phyloP scores from a whole-genome alignment of 2,113 vertebrate genomes.

The Silurus asotus region DNA sequence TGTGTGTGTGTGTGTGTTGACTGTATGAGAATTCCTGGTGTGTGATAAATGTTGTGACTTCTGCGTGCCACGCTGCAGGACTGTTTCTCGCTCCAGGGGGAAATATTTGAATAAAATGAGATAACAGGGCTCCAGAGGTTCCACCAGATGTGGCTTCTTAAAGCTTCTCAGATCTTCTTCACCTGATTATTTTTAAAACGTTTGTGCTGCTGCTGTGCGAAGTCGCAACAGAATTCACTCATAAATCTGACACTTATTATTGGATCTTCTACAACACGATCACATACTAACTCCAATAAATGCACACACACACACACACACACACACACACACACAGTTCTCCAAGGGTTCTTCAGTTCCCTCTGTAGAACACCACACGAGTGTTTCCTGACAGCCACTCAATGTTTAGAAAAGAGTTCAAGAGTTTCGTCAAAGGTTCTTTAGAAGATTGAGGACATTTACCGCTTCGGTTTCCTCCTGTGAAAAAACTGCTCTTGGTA shows the following conservation, averaged over 20 bases:
- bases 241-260: background rate
- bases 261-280: background rate
- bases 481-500: background rate
- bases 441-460: background rate
- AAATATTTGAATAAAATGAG: slow-evolving; percentile 26
- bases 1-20: background rate
- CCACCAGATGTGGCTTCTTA: slow-evolving; percentile 12
- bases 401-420: no score
- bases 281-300: background rate
- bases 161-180: slow-evolving; percentile 4
- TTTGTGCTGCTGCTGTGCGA: no score
- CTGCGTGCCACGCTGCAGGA: background rate
- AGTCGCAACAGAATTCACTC: background rate
- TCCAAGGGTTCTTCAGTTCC: background rate
- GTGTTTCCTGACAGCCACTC: no score
- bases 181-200: background rate
- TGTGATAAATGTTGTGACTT: background rate
- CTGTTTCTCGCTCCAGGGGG: background rate
- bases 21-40: background rate
- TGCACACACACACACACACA: background rate
- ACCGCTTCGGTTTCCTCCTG: background rate
- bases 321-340: background rate
- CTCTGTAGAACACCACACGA: background rate
- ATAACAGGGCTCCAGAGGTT: slow-evolving; percentile 28
- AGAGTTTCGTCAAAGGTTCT: no score